phyloP scores from a whole-genome alignment of 2,797 vertebrate genomes.

The Microctenopoma steveboyesi region DNA sequence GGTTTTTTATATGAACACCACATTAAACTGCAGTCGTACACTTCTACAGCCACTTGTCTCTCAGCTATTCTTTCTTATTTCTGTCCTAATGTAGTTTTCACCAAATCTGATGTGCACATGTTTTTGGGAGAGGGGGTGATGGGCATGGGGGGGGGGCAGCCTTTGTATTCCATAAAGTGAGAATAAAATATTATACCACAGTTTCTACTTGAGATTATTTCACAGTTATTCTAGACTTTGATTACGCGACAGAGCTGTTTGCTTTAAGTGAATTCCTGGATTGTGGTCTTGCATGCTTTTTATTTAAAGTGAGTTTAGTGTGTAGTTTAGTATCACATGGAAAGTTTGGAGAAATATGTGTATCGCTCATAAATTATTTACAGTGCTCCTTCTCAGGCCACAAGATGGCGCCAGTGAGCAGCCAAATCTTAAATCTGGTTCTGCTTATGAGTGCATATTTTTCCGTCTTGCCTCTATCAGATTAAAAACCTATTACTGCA shows the following conservation, averaged over 20 bases:
- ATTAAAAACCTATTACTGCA: conserved; percentile 42
- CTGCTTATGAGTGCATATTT: conserved; percentile 10
- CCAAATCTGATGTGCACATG: conserved; percentile 68
- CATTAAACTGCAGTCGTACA: conserved; percentile 59
- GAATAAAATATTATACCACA: conserved; percentile 82
- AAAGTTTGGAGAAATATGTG: conserved; percentile 3
- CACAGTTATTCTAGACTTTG: background rate
- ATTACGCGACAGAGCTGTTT: background rate
- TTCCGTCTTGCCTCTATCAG: conserved; percentile 2
- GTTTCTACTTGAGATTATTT: conserved; percentile 26
- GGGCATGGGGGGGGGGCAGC: conserved; percentile 6
- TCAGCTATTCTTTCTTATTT: conserved; percentile 48
- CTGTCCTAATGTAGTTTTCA: conserved; percentile 60
- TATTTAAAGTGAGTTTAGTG: conserved; percentile 6
- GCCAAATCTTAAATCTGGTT: background rate
- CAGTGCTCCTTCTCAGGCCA: conserved; percentile 24
- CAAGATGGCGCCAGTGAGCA: conserved; percentile 47
- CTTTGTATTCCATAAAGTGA: conserved; percentile 82
- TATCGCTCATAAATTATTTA: background rate
- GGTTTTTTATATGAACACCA: conserved; percentile 64
- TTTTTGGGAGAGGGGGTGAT: conserved; percentile 31
- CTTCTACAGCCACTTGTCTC: conserved; percentile 49
- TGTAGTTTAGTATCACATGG: no score
- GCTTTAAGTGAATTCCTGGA: background rate
- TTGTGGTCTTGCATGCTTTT: conserved; percentile 9